These are phyloP conservation scores for Macrotis lagotis DNA, from an alignment of 2,113 vertebrate genomes.

Conservation along the genomic window DNA sequence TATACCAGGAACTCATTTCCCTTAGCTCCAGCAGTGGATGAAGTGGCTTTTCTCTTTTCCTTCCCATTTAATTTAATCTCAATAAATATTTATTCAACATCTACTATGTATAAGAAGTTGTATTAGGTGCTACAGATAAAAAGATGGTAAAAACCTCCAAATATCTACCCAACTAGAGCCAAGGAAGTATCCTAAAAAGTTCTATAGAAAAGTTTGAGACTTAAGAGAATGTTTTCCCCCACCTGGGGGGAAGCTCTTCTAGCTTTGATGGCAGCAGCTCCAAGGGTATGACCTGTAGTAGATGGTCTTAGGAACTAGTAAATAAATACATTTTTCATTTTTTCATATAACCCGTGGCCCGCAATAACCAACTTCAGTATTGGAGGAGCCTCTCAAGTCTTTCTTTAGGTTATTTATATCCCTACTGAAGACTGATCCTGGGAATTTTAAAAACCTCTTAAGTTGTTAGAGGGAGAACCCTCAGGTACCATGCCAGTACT, in stretches of 20 bases:
- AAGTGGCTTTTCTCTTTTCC: background rate
- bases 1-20: slow-evolving; percentile 11
- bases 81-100: background rate
- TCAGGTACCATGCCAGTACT: background rate
- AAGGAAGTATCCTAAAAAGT: background rate
- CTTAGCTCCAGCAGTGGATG: slow-evolving; percentile 26
- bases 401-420: background rate
- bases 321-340: slow-evolving; percentile 23
- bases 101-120: background rate
- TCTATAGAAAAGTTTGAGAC: background rate
- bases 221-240: background rate
- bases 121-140: background rate
- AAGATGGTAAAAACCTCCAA: background rate
- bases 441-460: background rate
- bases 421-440: background rate
- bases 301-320: slow-evolving; percentile 21
- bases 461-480: background rate
- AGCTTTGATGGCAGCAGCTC: background rate
- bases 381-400: background rate
- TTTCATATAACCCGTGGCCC: background rate
- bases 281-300: slow-evolving; percentile 4
- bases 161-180: background rate
- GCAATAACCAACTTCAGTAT: background rate
- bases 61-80: background rate
- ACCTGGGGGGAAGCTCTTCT: background rate